Evolutionary conservation across 2,113 vertebrate species (phyloP).

Genomic region (Uria lomvia): DNA sequence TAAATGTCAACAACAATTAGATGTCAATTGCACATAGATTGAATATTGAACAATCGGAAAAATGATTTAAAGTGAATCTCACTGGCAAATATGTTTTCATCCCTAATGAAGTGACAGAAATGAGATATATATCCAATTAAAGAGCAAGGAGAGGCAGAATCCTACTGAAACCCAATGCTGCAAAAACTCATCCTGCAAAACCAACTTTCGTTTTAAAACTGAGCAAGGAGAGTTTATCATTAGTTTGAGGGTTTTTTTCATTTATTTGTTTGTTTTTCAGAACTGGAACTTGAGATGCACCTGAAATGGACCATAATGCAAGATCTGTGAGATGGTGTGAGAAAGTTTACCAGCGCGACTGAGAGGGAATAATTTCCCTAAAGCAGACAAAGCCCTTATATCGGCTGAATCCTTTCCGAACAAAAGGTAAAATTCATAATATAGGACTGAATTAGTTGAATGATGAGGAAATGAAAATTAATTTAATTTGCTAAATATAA

Average conservation of each 20-base stretch:
- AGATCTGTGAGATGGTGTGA: not conserved
- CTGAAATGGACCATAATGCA: not conserved
- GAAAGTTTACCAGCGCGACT: not conserved
- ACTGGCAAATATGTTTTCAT: not conserved
- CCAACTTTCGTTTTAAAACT: not conserved
- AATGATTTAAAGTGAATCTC: not conserved
- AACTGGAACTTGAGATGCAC: not conserved
- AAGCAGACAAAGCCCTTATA: not conserved
- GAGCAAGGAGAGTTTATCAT: not conserved
- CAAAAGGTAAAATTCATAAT: not conserved
- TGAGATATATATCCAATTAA: not conserved
- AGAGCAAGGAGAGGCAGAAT: not conserved
- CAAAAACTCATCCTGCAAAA: not conserved
- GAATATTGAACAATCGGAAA: not conserved
- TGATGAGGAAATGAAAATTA: not conserved
- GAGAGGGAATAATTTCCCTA: not conserved
- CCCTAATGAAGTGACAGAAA: not conserved
- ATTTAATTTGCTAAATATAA: not conserved
- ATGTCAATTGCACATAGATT: not conserved
- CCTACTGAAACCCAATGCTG: not conserved
- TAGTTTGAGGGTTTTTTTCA: not conserved
- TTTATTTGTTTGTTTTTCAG: not conserved
- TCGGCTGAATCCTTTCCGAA: not conserved
- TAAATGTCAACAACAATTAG: not conserved
- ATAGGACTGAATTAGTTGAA: not conserved